A percentile compares a stretch with the other conserved stretches of the same genome.
phyloP scores from a whole-genome alignment of 2,888 invertebrate genomes.

The Thymelicus sylvestris region DNA sequence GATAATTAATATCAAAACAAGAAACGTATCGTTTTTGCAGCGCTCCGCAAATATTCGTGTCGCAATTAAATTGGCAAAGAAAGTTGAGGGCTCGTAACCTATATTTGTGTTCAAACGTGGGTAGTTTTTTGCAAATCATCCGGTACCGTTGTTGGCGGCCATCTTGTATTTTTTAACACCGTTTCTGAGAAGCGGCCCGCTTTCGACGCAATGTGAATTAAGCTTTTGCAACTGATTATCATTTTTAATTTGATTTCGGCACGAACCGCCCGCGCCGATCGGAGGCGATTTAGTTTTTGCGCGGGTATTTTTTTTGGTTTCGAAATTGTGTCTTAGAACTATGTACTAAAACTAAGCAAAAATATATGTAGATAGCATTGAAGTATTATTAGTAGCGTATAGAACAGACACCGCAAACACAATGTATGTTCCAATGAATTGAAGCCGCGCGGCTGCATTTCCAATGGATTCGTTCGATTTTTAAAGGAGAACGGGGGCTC shows the following conservation, averaged over 20 bases:
- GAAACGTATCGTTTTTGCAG: slow-evolving; percentile 20
- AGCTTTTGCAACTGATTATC: slow-evolving; percentile 67
- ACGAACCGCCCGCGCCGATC: slow-evolving; percentile 54
- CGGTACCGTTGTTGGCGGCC: slow-evolving; percentile 57
- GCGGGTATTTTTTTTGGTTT: slow-evolving; percentile 20
- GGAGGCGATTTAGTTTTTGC: slow-evolving; percentile 41
- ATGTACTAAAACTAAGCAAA: not conserved
- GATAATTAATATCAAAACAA: slow-evolving; percentile 5
- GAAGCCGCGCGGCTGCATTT: too few relatives aligned
- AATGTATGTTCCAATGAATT: too few relatives aligned
- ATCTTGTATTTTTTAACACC: slow-evolving; percentile 58
- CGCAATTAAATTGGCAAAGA: slow-evolving; percentile 32
- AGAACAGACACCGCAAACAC: too few relatives aligned
- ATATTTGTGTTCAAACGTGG: slow-evolving; percentile 47
- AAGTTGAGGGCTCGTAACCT: slow-evolving; percentile 45
- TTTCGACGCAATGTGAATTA: slow-evolving; percentile 57
- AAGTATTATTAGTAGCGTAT: too few relatives aligned
- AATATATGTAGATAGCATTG: too few relatives aligned
- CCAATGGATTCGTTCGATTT: too few relatives aligned
- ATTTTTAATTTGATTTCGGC: slow-evolving; percentile 65
- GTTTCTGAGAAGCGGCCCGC: slow-evolving; percentile 59
- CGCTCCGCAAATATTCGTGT: slow-evolving; percentile 27
- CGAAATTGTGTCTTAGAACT: not conserved
- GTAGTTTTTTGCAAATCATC: slow-evolving; percentile 58
- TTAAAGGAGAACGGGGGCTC: too few relatives aligned